These are phyloP conservation scores for Miichthys miiuy DNA, from an alignment of 2,797 vertebrate species.

Conservation along the genomic window DNA sequence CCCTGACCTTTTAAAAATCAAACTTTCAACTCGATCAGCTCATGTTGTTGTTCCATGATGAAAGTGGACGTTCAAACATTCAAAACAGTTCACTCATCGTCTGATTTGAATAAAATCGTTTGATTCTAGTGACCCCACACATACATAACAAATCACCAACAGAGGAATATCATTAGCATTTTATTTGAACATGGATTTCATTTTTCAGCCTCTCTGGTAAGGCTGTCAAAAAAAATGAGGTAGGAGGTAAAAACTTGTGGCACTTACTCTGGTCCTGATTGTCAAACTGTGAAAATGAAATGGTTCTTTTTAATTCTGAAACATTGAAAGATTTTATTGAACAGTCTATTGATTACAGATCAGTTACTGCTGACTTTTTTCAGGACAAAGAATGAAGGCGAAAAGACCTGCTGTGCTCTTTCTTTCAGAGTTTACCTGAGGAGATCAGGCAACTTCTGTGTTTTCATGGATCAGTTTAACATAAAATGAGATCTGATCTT, in stretches of 20 bases:
- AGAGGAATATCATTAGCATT: not conserved
- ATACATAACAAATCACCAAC: not conserved
- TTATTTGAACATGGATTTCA: not conserved
- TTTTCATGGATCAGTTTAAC: slow-evolving; percentile 56
- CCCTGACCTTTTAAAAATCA: not conserved
- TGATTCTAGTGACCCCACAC: not conserved
- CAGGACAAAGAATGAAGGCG: slow-evolving; percentile 20
- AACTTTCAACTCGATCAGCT: not conserved
- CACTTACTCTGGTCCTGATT: not conserved
- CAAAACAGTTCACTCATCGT: not conserved
- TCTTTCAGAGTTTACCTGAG: slow-evolving; percentile 9
- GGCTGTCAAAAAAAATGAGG: no score
- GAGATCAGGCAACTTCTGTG: slow-evolving; percentile 16
- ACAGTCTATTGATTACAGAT: slow-evolving; percentile 20
- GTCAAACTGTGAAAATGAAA: not conserved
- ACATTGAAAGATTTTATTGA: slow-evolving; percentile 19
- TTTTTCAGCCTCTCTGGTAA: no score
- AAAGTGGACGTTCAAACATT: not conserved
- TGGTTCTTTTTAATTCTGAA: not conserved
- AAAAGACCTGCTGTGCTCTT: not conserved
- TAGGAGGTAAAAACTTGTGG: not conserved
- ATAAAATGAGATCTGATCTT: slow-evolving; percentile 68
- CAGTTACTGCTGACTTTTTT: slow-evolving; percentile 18
- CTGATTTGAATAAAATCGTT: not conserved
- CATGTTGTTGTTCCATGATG: not conserved